A percentile compares a stretch with the other conserved stretches of the same genome.
phyloP scores from a whole-genome alignment of 2,888 invertebrate species.

The Cyclophora punctaria region DNA sequence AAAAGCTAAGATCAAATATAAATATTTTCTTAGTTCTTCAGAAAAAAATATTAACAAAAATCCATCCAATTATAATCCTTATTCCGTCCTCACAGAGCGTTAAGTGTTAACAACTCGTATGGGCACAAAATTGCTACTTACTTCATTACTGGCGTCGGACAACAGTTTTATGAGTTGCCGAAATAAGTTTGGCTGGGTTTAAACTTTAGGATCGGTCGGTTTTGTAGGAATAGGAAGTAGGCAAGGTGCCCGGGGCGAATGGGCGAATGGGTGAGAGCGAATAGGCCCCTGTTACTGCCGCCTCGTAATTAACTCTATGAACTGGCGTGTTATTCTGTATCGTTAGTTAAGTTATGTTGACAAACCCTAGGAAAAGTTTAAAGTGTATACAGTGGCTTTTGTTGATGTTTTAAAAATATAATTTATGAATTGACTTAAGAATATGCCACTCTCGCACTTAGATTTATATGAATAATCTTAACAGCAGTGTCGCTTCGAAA shows the following conservation, averaged over 20 bases:
- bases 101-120: slow-evolving; percentile 6
- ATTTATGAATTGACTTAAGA: no score
- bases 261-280: slow-evolving; percentile 31
- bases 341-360: no score
- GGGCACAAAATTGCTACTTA: slow-evolving; percentile 25
- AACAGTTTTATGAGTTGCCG: slow-evolving; percentile 68
- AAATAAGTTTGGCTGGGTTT: slow-evolving; percentile 65
- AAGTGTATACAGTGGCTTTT: no score
- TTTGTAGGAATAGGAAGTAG: slow-evolving; percentile 33
- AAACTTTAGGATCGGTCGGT: slow-evolving; percentile 66
- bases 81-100: not conserved
- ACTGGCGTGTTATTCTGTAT: slow-evolving; percentile 26
- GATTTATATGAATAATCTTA: no score
- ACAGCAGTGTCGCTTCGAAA: no score
- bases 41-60: no score
- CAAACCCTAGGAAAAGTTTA: no score
- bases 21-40: no score
- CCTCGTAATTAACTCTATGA: slow-evolving; percentile 63
- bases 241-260: slow-evolving; percentile 17
- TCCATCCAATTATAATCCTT: no score
- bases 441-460: no score
- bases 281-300: slow-evolving; percentile 44
- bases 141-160: slow-evolving; percentile 45
- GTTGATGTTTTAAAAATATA: no score
- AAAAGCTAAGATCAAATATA: no score